Conservation (phyloP, 2,888 invertebrate species). For the Phalera bucephala region DNA sequence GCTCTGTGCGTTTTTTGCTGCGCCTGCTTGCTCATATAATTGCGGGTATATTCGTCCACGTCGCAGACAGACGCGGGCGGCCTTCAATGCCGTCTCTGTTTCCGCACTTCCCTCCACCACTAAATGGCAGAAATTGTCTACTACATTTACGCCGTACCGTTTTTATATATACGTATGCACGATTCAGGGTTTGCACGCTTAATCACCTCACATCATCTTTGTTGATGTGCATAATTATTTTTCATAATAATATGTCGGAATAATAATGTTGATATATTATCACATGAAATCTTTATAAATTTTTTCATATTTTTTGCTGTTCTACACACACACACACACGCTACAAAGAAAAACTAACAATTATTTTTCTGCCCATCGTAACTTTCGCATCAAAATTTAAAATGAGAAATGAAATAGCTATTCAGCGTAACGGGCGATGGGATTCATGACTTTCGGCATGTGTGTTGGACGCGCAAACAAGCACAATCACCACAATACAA, state of each 20-base stretch:
- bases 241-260: not conserved
- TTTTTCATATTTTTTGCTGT: too few relatives aligned
- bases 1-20: constrained; percentile 44
- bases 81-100: constrained; percentile 40
- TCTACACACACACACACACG: too few relatives aligned
- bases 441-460: constrained; percentile 11
- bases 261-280: too few relatives aligned
- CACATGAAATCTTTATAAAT: too few relatives aligned
- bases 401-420: constrained; percentile 35
- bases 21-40: constrained; percentile 29
- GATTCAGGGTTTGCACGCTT: constrained; percentile 9
- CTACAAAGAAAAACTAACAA: too few relatives aligned
- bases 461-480: constrained; percentile 24
- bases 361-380: too few relatives aligned
- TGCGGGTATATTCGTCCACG: constrained; percentile 27
- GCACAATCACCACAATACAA: constrained; percentile 48
- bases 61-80: constrained; percentile 23
- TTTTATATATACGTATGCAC: constrained; percentile 2
- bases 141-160: constrained; percentile 5
- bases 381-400: too few relatives aligned
- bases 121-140: constrained; percentile 23
- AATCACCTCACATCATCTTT: constrained; percentile 10
- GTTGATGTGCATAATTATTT: constrained; percentile 13
- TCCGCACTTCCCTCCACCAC: constrained; percentile 41
- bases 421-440: constrained; percentile 21